Evolutionary conservation across 2,888 invertebrate species (phyloP).

Genomic region (Harpagoxenus sublaevis): DNA sequence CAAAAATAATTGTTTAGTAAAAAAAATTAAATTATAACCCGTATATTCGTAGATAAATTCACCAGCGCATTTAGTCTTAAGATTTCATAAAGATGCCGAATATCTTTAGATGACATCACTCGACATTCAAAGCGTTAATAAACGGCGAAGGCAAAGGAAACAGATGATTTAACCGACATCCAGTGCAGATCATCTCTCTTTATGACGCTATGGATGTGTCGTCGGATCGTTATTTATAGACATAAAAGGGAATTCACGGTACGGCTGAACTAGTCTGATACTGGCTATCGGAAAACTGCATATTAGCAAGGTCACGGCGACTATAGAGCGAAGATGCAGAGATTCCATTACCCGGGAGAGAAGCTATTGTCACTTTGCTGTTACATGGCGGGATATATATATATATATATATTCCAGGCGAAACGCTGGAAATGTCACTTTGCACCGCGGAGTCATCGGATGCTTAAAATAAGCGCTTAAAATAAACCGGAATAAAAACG

Average conservation of each 20-base stretch:
- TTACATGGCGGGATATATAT: not conserved
- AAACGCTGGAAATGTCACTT: constrained; percentile 43
- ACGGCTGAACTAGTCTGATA: constrained; percentile 82
- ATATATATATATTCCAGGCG: constrained; percentile 38
- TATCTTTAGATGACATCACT: constrained; percentile 6
- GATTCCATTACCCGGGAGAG: constrained; percentile 42
- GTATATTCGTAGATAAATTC: constrained; percentile 9
- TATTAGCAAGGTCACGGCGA: constrained; percentile 75
- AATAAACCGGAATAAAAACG: constrained; percentile 36
- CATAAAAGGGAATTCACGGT: constrained; percentile 81
- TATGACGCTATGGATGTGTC: constrained; percentile 61
- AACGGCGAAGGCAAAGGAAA: constrained; percentile 27
- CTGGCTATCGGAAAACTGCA: constrained; percentile 83
- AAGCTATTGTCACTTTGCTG: constrained; percentile 42
- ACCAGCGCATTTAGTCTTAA: constrained; percentile 16
- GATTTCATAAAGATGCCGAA: constrained; percentile 11
- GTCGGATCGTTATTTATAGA: constrained; percentile 82
- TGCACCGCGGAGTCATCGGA: constrained; percentile 2
- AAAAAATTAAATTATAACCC: not conserved
- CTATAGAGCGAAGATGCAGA: constrained; percentile 57
- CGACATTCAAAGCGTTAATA: constrained; percentile 41
- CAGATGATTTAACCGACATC: constrained; percentile 38
- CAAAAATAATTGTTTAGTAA: not conserved
- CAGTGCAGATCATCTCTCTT: constrained; percentile 56
- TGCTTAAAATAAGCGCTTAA: constrained; percentile 33